A percentile compares a stretch with the other conserved stretches of the same genome.
These are phyloP conservation scores for Cepaea hortensis DNA, from an alignment of 2,888 invertebrate genomes.

Conservation along the genomic window DNA sequence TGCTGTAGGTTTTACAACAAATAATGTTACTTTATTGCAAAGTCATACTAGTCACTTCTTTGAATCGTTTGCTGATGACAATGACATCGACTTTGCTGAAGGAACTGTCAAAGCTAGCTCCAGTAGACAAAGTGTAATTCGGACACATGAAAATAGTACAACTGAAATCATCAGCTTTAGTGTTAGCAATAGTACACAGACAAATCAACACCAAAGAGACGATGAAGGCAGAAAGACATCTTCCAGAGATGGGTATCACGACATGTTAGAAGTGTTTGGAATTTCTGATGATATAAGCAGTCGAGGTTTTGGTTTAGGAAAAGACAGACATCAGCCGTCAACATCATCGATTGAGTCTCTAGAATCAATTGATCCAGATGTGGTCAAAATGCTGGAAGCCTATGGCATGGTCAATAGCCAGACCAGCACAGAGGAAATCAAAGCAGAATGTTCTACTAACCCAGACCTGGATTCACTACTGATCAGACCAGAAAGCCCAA, in stretches of 20 bases:
- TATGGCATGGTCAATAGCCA: slow-evolving; percentile 32
- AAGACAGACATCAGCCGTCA: slow-evolving; percentile 30
- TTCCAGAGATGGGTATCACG: slow-evolving; percentile 39
- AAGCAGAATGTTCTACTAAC: background rate
- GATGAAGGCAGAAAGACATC: background rate
- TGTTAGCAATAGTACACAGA: background rate
- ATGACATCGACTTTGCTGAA: slow-evolving; percentile 29
- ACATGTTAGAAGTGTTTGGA: slow-evolving; percentile 47
- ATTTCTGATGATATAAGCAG: slow-evolving; percentile 8
- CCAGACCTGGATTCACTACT: background rate
- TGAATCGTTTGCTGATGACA: slow-evolving; percentile 27
- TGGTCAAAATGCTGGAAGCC: slow-evolving; percentile 44
- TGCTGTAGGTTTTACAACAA: too few relatives aligned
- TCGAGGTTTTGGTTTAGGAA: background rate
- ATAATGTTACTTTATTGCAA: background rate
- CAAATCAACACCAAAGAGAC: background rate
- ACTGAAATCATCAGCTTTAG: background rate
- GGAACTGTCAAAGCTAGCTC: background rate
- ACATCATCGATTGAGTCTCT: slow-evolving; percentile 37
- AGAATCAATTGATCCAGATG: slow-evolving; percentile 34
- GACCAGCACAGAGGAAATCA: slow-evolving; percentile 34
- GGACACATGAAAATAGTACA: background rate
- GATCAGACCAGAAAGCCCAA: slow-evolving; percentile 37
- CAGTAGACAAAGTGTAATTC: background rate
- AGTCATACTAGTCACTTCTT: background rate